A percentile compares a stretch with the other conserved stretches of the same genome.
Evolutionary conservation across 2,113 vertebrate species (phyloP).

Genomic region (Trogon melanurus): DNA sequence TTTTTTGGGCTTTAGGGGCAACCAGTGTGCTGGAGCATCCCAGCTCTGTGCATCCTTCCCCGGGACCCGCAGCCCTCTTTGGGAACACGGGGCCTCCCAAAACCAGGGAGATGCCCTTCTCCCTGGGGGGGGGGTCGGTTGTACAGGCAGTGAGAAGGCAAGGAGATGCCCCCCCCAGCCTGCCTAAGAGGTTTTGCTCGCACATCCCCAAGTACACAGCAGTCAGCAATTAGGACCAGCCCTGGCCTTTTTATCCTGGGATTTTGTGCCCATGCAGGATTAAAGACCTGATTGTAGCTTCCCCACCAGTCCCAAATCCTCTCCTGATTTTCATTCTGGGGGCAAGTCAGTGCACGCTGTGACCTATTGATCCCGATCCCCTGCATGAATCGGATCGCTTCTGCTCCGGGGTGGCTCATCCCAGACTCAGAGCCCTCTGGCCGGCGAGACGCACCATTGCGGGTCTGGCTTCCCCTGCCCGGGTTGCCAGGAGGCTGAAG

Average conservation of each 20-base stretch:
- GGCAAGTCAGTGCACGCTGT: not conserved
- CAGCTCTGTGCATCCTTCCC: not conserved
- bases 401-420: fast-evolving
- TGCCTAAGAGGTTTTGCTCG: not conserved
- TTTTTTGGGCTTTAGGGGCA: too few species aligned
- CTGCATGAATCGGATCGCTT: not conserved
- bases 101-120: too few species aligned
- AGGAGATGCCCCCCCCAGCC: not conserved
- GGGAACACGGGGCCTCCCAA: too few species aligned
- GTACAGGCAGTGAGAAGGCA: not conserved
- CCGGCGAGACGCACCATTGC: fast-evolving
- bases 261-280: constrained; percentile 55
- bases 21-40: fast-evolving
- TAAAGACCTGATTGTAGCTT: constrained; percentile 51
- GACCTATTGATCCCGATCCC: constrained; percentile 59
- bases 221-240: constrained; percentile 28
- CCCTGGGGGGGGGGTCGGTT: fast-evolving
- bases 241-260: constrained; percentile 51
- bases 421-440: fast-evolving
- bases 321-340: constrained; percentile 44
- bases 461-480: fast-evolving
- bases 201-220: not conserved
- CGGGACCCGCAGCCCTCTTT: not conserved
- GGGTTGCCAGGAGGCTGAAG: not conserved
- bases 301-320: constrained; percentile 48